Conservation (phyloP, 2,888 invertebrate species). For the Microdon myrmicae region DNA sequence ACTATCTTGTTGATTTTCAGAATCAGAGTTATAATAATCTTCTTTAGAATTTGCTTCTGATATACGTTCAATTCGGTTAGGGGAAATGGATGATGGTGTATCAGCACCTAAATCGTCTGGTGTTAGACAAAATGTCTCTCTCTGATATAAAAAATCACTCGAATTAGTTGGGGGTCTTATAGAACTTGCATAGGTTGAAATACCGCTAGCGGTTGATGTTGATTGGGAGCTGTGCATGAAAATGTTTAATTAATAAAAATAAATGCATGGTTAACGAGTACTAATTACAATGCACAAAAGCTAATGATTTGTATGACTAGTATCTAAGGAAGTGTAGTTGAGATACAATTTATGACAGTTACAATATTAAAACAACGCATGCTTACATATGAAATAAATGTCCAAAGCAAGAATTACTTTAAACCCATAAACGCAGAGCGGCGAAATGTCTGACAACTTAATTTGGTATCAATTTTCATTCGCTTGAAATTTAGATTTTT, state of each 20-base stretch:
- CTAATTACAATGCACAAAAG: not conserved
- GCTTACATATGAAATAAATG: conserved; percentile 59
- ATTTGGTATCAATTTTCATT: conserved; percentile 23
- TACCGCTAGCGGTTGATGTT: conserved; percentile 65
- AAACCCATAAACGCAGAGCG: conserved; percentile 41
- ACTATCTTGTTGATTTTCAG: conserved; percentile 1
- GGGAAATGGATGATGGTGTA: conserved; percentile 29
- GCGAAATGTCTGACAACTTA: conserved; percentile 47
- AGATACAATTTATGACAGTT: too few relatives aligned
- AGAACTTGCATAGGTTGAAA: conserved; percentile 67
- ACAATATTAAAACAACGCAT: conserved; percentile 57
- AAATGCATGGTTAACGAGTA: conserved; percentile 12
- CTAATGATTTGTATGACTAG: not conserved
- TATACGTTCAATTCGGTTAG: conserved; percentile 45
- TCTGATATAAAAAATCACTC: conserved; percentile 66
- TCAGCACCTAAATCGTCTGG: conserved; percentile 60
- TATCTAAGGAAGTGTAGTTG: not conserved
- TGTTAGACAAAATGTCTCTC: conserved; percentile 65
- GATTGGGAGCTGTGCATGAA: conserved; percentile 62
- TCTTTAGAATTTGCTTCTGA: conserved; percentile 56
- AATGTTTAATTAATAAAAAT: conserved; percentile 24
- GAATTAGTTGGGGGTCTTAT: conserved; percentile 64
- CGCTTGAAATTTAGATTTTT: conserved; percentile 21
- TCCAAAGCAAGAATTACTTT: conserved; percentile 51
- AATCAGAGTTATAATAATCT: conserved; percentile 30